phyloP scores from a whole-genome alignment of 1,140 invertebrate species.

The Drosophila fuyamai region DNA sequence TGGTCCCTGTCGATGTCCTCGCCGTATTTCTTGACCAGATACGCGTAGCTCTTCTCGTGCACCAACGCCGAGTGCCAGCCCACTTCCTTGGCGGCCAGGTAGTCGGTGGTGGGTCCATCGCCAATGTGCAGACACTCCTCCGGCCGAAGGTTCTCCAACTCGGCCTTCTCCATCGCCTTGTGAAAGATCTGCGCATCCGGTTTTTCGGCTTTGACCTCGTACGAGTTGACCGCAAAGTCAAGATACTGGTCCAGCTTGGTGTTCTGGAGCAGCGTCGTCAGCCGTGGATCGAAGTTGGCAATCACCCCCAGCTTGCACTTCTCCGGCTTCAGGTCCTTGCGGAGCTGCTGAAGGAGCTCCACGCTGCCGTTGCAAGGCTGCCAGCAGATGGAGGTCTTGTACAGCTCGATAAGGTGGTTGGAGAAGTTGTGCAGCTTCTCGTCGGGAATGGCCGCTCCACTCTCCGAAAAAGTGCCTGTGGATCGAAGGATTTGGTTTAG shows the following conservation, averaged over 20 bases:
- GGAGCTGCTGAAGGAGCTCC: constrained; percentile 88
- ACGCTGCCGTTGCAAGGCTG: constrained; percentile 87
- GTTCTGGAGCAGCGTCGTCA: constrained; percentile 88
- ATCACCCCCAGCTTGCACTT: constrained; percentile 90
- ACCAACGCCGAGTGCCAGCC: constrained; percentile 91
- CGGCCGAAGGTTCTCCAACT: constrained; percentile 85
- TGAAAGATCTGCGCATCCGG: constrained; percentile 91
- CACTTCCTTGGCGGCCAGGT: constrained; percentile 89
- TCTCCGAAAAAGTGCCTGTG: constrained; percentile 75
- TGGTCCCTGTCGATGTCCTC: constrained; percentile 67
- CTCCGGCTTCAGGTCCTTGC: constrained; percentile 62
- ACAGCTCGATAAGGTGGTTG: constrained; percentile 88
- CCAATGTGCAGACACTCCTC: constrained; percentile 92
- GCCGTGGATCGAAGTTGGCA: constrained; percentile 94
- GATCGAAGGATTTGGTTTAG: no score
- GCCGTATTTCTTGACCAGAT: constrained; percentile 73
- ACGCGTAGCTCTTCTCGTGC: constrained; percentile 78
- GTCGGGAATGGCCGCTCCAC: constrained; percentile 78
- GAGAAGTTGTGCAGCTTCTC: constrained; percentile 87
- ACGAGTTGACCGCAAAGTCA: constrained; percentile 92
- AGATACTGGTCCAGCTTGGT: constrained; percentile 89
- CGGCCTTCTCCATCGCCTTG: constrained; percentile 87
- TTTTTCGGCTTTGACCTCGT: constrained; percentile 90
- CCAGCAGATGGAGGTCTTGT: constrained; percentile 90
- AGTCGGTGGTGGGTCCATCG: constrained; percentile 91